Conservation (phyloP, 2,888 invertebrate species). For the Mesochorus sp. region DNA sequence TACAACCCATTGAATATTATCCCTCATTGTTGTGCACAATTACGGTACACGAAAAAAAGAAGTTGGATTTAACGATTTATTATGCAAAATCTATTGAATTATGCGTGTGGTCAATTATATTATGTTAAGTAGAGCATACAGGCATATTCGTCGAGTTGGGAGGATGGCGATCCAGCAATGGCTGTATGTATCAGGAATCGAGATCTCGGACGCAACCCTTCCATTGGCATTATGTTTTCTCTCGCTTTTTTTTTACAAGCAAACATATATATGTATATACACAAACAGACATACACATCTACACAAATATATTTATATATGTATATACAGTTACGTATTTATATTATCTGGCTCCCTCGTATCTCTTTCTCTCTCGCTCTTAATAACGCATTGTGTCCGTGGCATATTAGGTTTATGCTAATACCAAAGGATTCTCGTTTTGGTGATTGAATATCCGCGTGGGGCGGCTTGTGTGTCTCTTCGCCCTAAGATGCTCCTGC, state of each 20-base stretch:
- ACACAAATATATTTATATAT: constrained; percentile 11
- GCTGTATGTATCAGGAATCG: constrained; percentile 40
- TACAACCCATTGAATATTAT: not conserved
- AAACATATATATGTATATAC: not conserved
- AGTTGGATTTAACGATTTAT: constrained; percentile 77
- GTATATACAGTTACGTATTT: not conserved
- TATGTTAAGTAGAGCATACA: constrained; percentile 80
- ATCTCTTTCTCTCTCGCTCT: constrained; percentile 67
- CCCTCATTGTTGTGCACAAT: not conserved
- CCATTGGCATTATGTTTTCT: constrained; percentile 50
- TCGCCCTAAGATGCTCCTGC: too few relatives aligned
- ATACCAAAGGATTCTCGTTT: constrained; percentile 73
- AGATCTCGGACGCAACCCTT: constrained; percentile 56
- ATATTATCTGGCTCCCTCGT: constrained; percentile 16
- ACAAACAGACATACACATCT: not conserved
- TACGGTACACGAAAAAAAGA: constrained; percentile 27
- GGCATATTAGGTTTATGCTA: constrained; percentile 82
- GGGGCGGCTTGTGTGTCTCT: too few relatives aligned
- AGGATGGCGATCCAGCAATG: constrained; percentile 8
- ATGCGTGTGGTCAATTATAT: constrained; percentile 82
- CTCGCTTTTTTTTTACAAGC: constrained; percentile 31
- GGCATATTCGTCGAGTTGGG: constrained; percentile 65
- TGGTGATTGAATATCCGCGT: constrained; percentile 70
- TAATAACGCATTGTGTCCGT: constrained; percentile 81
- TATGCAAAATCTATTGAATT: constrained; percentile 79